Evolutionary conservation across 2,888 invertebrate species (phyloP).

Genomic region (Pelosia muscerda): DNA sequence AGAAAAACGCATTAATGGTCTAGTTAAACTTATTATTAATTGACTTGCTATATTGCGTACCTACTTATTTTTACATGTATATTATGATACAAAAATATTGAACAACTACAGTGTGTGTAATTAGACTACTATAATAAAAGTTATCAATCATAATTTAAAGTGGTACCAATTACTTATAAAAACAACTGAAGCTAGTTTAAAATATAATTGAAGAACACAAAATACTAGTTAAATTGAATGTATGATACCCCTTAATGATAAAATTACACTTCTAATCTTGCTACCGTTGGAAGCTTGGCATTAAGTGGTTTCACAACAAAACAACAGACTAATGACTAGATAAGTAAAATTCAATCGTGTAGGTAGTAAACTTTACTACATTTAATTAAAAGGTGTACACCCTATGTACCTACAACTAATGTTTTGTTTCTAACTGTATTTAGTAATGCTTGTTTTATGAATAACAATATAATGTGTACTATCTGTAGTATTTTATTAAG

Average conservation of each 20-base stretch:
- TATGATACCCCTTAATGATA: not conserved
- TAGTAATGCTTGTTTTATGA: not conserved
- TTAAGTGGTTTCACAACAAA: not conserved
- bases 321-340: not conserved
- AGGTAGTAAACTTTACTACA: not conserved
- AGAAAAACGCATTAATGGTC: not conserved
- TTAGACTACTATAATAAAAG: not conserved
- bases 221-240: not conserved
- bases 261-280: not conserved
- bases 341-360: not conserved
- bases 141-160: constrained; percentile 1
- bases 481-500: no score
- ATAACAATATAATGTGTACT: no score
- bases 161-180: not conserved
- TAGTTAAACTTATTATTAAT: not conserved
- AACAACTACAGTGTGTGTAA: not conserved
- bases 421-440: not conserved
- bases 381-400: not conserved
- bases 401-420: not conserved
- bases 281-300: constrained; percentile 1
- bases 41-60: no score
- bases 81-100: not conserved
- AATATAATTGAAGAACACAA: constrained; percentile 2
- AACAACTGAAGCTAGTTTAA: not conserved
- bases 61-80: not conserved